These are phyloP conservation scores for Xiphophorus hellerii DNA, from an alignment of 2,113 vertebrate genomes.

Conservation along the genomic window DNA sequence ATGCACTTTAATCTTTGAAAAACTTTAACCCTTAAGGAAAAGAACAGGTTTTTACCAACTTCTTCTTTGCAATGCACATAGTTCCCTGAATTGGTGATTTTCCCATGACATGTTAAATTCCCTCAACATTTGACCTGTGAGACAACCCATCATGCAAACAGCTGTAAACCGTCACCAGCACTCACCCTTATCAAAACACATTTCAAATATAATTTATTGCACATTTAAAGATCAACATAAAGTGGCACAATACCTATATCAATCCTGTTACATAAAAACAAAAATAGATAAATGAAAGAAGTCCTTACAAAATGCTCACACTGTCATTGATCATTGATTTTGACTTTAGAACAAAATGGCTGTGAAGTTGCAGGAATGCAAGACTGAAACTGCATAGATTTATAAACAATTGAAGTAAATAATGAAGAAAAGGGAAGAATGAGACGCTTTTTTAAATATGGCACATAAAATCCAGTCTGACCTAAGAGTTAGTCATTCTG, in stretches of 20 bases:
- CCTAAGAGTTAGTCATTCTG: slow-evolving; percentile 56
- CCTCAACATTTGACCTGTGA: not conserved
- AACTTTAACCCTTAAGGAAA: not conserved
- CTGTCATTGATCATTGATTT: slow-evolving; percentile 47
- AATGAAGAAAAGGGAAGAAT: not conserved
- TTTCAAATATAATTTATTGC: slow-evolving; percentile 83
- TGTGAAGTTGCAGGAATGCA: slow-evolving; percentile 67
- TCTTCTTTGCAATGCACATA: not conserved
- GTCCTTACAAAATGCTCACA: slow-evolving; percentile 73
- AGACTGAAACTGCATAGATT: slow-evolving; percentile 80
- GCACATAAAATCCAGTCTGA: slow-evolving; percentile 56
- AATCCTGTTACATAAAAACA: slow-evolving; percentile 62
- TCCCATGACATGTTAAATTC: slow-evolving; percentile 22
- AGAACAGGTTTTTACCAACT: not conserved
- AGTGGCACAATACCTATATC: slow-evolving; percentile 76
- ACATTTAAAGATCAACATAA: slow-evolving; percentile 82
- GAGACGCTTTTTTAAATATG: slow-evolving; percentile 48
- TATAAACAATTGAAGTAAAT: slow-evolving; percentile 34
- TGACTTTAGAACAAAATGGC: slow-evolving; percentile 57
- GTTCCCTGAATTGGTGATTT: not conserved
- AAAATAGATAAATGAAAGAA: slow-evolving; percentile 47
- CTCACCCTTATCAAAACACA: slow-evolving; percentile 73
- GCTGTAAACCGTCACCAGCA: slow-evolving; percentile 27
- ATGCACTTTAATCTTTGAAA: not conserved
- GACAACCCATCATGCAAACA: not conserved